Evolutionary conservation across 2,797 vertebrate genomes (phyloP).

Genomic region (Ctenopoma kingsleyae): DNA sequence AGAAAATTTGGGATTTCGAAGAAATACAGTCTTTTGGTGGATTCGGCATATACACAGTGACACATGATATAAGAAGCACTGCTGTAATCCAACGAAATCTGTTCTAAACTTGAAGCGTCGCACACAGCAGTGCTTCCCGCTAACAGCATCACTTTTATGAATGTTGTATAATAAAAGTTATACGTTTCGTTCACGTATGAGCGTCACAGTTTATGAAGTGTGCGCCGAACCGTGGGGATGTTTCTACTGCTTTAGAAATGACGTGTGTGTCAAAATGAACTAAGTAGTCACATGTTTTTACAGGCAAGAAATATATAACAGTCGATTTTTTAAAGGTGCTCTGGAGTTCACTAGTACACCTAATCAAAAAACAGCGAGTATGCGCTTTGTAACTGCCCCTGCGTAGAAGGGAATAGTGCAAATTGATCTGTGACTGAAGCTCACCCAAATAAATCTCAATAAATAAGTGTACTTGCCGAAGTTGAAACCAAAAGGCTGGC

Average conservation of each 20-base stretch:
- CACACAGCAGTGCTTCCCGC: neutral
- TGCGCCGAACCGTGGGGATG: constrained; percentile 7
- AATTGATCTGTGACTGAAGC: neutral
- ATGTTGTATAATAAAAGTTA: constrained; percentile 36
- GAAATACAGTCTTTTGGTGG: rapidly evolving
- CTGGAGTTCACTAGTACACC: neutral
- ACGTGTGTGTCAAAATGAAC: rapidly evolving
- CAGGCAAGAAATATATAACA: neutral
- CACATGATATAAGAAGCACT: rapidly evolving
- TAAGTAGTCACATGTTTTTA: neutral
- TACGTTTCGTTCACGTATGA: neutral
- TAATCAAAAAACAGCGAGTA: neutral
- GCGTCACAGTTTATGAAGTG: rapidly evolving
- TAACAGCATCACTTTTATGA: neutral
- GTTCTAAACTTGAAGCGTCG: neutral
- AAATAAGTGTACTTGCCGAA: constrained; percentile 85
- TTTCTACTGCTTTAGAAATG: rapidly evolving
- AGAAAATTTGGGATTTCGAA: rapidly evolving
- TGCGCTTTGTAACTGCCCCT: neutral
- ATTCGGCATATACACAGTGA: neutral
- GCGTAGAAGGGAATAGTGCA: neutral
- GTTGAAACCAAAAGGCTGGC: constrained; percentile 88
- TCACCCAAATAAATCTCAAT: neutral
- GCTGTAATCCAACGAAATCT: neutral
- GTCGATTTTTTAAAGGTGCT: neutral